Base-by-base conservation (phyloP, 2,797 vertebrate genomes). In the Aselliscus stoliczkanus region DNA sequence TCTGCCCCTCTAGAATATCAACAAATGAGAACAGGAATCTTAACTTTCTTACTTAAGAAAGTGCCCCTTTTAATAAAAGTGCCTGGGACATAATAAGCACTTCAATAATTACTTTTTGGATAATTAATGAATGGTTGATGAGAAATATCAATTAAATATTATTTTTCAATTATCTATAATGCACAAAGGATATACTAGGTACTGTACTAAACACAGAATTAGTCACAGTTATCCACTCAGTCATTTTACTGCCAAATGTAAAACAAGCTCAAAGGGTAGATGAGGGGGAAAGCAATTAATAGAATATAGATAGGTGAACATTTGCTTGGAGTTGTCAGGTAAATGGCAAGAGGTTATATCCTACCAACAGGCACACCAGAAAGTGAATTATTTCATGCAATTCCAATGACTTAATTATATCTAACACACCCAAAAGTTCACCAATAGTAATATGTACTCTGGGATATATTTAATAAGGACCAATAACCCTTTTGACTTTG, bases 31-130 rank as follows among this genome's bases (percentile, higher is more conserved):
- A 76, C 0, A 58, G 15, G 7, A 37, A 58, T 37, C 54, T 77
- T 82, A 58, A 72, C 10, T 93, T 91, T 94, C 42, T 77, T 83
- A 37, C 13, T 65, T 18, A 64, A 37, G 2, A 20, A 25, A 77
- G 73, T 88, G n/a, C 44, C 6, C 25, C 52, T 25, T 75, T 81
- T 88, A 88, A 91, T 72, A 91, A 96, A 97, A 85, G 39, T 77
- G 7, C 13, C 47, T 72, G 21, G 18, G n/a, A 82, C 70, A 73
- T 13, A 47, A 11, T 76, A 86, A 96, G 31, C 37, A 89, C 31
- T 85, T 85, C 60, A 93, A 88, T 69, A 94, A 76, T 88, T 85
- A 88, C 21, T 92, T 92, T 31, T 64, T 44, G 76, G 60, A 84
- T 82, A 95, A 81, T 60, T 20, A 94, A 60, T 44, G 20, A 75